Evolutionary conservation across 2,888 invertebrate species (phyloP).

Genomic region (Ectemnius continuus): DNA sequence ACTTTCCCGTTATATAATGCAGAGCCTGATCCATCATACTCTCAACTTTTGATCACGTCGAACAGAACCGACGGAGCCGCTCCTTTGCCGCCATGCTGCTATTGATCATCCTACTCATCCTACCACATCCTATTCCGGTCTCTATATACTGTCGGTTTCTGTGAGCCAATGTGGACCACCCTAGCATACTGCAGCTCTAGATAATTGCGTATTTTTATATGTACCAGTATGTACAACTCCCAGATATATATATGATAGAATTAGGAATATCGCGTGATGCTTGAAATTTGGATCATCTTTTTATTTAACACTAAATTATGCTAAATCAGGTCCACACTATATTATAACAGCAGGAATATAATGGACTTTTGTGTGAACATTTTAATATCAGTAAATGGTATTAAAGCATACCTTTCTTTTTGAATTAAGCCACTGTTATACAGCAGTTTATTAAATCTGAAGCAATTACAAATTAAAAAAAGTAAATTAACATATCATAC

Average conservation of each 20-base stretch:
- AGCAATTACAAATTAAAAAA: conserved; percentile 63
- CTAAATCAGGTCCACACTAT: neutral
- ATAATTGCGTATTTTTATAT: too few species aligned
- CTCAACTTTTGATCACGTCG: conserved; percentile 36
- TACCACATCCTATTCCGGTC: neutral
- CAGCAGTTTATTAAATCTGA: conserved; percentile 60
- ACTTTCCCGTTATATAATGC: conserved; percentile 59
- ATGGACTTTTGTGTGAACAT: neutral
- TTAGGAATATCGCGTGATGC: neutral
- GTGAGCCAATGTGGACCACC: too few species aligned
- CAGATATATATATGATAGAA: too few species aligned
- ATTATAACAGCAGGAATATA: too few species aligned
- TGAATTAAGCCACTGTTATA: conserved; percentile 56
- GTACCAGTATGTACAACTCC: too few species aligned
- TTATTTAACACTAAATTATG: neutral
- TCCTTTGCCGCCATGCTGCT: conserved; percentile 56
- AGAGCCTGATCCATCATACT: conserved; percentile 51
- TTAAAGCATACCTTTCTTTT: conserved; percentile 27
- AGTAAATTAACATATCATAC: conserved; percentile 58
- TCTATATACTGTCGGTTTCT: too few species aligned
- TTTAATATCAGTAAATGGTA: conserved; percentile 18
- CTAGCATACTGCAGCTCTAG: too few species aligned
- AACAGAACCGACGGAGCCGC: conserved; percentile 48
- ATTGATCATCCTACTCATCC: conserved; percentile 47
- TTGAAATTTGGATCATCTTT: neutral